A percentile compares a stretch with the other conserved stretches of the same genome.
phyloP scores from a whole-genome alignment of 2,888 invertebrate genomes.

The Orthosia gothica region DNA sequence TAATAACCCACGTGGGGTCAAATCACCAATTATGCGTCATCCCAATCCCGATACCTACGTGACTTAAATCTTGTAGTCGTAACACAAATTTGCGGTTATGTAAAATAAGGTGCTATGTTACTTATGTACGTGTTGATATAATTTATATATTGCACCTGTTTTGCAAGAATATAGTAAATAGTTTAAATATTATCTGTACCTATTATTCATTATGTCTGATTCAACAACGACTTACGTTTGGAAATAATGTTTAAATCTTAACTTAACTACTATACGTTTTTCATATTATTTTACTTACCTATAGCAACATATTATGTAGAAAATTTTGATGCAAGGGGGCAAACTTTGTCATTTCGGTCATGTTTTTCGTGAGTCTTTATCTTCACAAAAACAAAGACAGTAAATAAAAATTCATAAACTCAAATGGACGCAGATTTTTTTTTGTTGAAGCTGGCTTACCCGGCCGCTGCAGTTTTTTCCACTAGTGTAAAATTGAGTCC shows the following conservation, averaged over 20 bases:
- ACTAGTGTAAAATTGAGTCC: too few relatives aligned
- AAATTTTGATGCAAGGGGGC: too few relatives aligned
- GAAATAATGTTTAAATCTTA: neutral
- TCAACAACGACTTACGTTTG: neutral
- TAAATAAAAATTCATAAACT: too few relatives aligned
- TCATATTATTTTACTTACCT: too few relatives aligned
- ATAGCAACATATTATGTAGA: too few relatives aligned
- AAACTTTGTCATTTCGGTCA: too few relatives aligned
- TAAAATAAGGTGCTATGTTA: constrained; percentile 4
- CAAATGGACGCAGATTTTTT: too few relatives aligned
- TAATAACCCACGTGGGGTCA: constrained; percentile 50
- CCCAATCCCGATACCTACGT: constrained; percentile 54
- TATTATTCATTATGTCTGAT: constrained; percentile 10
- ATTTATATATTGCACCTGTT: constrained; percentile 50
- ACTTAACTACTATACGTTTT: neutral
- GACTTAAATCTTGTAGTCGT: constrained; percentile 64
- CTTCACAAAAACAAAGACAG: too few relatives aligned
- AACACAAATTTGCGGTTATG: constrained; percentile 19
- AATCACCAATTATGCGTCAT: constrained; percentile 57
- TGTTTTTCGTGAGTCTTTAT: too few relatives aligned
- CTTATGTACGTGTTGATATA: constrained; percentile 10
- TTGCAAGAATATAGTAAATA: constrained; percentile 15
- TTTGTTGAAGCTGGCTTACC: too few relatives aligned
- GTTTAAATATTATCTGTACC: constrained; percentile 6
- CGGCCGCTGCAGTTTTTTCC: too few relatives aligned